These are phyloP conservation scores for Pempheris klunzingeri DNA, from an alignment of 2,797 vertebrate species.

Conservation along the genomic window DNA sequence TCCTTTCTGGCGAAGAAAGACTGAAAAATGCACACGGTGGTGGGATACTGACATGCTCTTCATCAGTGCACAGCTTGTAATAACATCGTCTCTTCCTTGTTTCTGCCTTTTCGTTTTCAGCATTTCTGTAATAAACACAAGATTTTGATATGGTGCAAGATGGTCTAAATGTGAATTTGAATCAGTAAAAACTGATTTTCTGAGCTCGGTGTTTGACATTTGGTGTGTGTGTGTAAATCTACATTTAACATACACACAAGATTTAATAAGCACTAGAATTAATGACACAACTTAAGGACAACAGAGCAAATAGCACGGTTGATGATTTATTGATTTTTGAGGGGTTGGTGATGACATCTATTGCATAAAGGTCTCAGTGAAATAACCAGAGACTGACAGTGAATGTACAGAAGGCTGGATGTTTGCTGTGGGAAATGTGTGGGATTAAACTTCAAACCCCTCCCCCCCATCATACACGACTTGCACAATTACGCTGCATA, in stretches of 20 bases:
- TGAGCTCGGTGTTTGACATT: background rate
- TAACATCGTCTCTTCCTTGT: background rate
- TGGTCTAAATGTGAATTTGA: background rate
- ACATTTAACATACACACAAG: background rate
- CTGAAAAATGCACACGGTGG: constrained; percentile 26
- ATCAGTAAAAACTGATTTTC: background rate
- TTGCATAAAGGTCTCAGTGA: constrained; percentile 48
- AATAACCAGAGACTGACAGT: constrained; percentile 30
- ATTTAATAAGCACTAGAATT: background rate
- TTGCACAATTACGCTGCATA: constrained; percentile 17
- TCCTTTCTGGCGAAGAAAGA: constrained; percentile 34
- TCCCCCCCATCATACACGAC: background rate
- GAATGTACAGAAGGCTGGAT: constrained; percentile 2
- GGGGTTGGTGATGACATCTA: constrained; percentile 36
- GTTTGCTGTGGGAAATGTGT: constrained; percentile 14
- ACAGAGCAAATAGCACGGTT: constrained; percentile 21
- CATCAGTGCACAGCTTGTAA: background rate
- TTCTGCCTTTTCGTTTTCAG: background rate
- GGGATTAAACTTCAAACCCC: background rate
- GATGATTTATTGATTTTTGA: constrained; percentile 61
- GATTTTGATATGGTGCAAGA: background rate
- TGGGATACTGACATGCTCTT: background rate
- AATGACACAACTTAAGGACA: constrained; percentile 20
- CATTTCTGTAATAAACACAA: background rate
- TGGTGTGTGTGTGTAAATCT: background rate